phyloP scores from a whole-genome alignment of 2,888 invertebrate genomes.

The Erebia aethiops region DNA sequence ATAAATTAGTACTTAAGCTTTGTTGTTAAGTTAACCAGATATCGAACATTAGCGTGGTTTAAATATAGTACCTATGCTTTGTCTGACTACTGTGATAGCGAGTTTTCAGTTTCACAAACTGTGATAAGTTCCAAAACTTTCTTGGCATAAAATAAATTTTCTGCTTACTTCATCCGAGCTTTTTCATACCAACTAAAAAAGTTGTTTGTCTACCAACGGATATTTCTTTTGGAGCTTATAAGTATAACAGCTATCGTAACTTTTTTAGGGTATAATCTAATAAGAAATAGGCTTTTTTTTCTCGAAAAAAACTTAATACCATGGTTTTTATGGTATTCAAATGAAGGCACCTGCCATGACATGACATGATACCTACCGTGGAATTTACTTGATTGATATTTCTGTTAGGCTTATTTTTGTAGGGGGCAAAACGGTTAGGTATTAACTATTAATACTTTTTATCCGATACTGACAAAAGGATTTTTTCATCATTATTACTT shows the following conservation, averaged over 20 bases:
- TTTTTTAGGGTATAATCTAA: constrained; percentile 4
- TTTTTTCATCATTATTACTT: not conserved
- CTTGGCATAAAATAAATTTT: constrained; percentile 3
- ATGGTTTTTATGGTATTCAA: constrained; percentile 35
- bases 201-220: constrained; percentile 3
- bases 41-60: no score
- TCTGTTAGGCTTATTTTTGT: not conserved
- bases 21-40: no score
- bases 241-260: not conserved
- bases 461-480: not conserved
- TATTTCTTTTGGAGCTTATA: not conserved
- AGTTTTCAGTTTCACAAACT: not conserved
- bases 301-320: constrained; percentile 21
- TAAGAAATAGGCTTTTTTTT: not conserved
- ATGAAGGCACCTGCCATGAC: constrained; percentile 36
- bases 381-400: constrained; percentile 12
- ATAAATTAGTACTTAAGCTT: no score
- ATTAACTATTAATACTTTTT: not conserved
- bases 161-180: not conserved
- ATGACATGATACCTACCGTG: constrained; percentile 14
- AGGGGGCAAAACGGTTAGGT: not conserved
- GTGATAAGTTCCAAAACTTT: not conserved
- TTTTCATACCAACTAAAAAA: not conserved
- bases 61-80: no score
- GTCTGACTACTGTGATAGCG: no score